Evolutionary conservation across 2,888 invertebrate species (phyloP).

Genomic region (Onthophagus sagittarius): DNA sequence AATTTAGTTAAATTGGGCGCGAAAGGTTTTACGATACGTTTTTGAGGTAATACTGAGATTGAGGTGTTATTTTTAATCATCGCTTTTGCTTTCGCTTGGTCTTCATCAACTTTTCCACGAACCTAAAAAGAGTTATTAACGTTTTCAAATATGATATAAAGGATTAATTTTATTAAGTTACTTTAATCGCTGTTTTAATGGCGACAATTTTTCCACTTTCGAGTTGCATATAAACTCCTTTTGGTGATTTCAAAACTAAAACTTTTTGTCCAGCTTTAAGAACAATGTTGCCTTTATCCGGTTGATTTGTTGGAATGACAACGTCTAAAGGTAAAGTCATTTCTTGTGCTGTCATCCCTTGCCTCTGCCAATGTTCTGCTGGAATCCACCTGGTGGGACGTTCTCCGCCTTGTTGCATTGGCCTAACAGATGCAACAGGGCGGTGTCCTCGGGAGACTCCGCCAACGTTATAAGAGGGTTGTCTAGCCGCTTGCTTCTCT

Average conservation of each 20-base stretch:
- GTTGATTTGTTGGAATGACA: slow-evolving; percentile 87
- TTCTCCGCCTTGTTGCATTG: slow-evolving; percentile 66
- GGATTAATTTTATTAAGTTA: too few species aligned
- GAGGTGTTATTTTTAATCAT: slow-evolving; percentile 58
- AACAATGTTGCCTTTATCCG: slow-evolving; percentile 81
- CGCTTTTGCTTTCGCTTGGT: slow-evolving; percentile 34
- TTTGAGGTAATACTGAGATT: slow-evolving; percentile 56
- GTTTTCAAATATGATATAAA: too few species aligned
- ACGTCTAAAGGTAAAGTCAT: slow-evolving; percentile 89
- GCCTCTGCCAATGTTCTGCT: slow-evolving; percentile 86
- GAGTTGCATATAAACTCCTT: slow-evolving; percentile 93
- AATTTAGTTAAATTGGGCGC: slow-evolving; percentile 39
- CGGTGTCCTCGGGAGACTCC: slow-evolving; percentile 40
- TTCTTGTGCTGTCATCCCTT: slow-evolving; percentile 94
- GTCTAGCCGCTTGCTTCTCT: slow-evolving; percentile 75
- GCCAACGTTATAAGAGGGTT: slow-evolving; percentile 35
- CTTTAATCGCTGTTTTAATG: slow-evolving; percentile 74
- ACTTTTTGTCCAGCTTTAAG: slow-evolving; percentile 92
- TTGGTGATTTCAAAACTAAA: slow-evolving; percentile 90
- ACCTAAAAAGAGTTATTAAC: slow-evolving; percentile 36
- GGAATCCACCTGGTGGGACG: slow-evolving; percentile 73
- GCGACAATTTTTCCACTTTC: slow-evolving; percentile 94
- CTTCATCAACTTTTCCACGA: slow-evolving; percentile 53
- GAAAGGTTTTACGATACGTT: slow-evolving; percentile 40
- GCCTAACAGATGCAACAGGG: slow-evolving; percentile 64